Evolutionary conservation across 2,797 vertebrate species (phyloP).

Genomic region (Hapalemur alaotrensis): DNA sequence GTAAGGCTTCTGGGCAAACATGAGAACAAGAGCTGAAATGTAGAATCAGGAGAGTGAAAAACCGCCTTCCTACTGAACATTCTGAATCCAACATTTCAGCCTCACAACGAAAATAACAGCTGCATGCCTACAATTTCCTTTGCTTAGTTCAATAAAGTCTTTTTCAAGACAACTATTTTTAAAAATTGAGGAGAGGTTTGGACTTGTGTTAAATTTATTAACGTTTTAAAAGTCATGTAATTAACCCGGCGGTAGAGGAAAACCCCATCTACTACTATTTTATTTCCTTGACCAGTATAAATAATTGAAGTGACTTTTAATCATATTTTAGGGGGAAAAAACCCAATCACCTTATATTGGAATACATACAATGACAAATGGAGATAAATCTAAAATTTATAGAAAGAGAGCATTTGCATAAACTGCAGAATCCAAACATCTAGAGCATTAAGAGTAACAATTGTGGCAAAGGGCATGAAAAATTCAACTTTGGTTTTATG

Average conservation of each 20-base stretch:
- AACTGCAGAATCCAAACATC: conserved; percentile 95
- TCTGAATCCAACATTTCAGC: not conserved
- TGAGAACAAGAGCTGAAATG: not conserved
- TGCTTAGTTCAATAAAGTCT: not conserved
- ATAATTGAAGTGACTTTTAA: conserved; percentile 89
- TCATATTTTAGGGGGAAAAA: conserved; percentile 85
- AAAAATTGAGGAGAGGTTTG: conserved; percentile 41
- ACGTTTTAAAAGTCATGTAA: conserved; percentile 74
- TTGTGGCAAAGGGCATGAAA: conserved; percentile 92
- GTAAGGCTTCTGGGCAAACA: conserved; percentile 19
- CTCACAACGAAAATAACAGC: not conserved
- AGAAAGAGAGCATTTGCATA: conserved; percentile 96
- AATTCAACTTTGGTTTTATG: conserved; percentile 90
- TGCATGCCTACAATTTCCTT: not conserved
- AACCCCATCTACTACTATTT: conserved; percentile 51
- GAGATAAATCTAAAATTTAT: conserved; percentile 99
- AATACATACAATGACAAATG: conserved; percentile 90
- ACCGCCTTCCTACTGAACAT: not conserved
- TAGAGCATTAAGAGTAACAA: conserved; percentile 89
- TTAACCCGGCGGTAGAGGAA: conserved; percentile 42
- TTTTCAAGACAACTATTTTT: conserved; percentile 7
- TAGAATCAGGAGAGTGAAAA: not conserved
- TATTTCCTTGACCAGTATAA: conserved; percentile 79
- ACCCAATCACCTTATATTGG: conserved; percentile 82
- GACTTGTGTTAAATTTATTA: conserved; percentile 72